A percentile compares a stretch with the other conserved stretches of the same genome.
Conservation (phyloP, 2,797 vertebrate genomes). For the Helostoma temminkii region DNA sequence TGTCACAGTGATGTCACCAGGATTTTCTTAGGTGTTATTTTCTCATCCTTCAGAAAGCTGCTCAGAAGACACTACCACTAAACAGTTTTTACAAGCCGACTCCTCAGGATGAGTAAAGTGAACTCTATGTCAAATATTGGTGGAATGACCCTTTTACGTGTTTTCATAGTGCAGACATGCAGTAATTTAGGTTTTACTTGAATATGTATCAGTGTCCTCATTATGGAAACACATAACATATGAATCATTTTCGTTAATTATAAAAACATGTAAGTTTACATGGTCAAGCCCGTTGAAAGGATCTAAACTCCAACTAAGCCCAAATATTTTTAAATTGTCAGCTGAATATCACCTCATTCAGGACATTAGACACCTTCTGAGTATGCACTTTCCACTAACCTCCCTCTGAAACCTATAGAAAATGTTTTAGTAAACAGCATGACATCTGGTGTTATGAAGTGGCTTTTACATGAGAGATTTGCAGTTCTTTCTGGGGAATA, state of each 20-base stretch:
- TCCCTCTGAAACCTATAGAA: slow-evolving; percentile 24
- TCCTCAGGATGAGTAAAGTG: background rate
- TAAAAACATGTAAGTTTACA: too few relatives aligned
- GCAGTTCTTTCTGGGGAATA: slow-evolving; percentile 60
- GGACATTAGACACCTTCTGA: background rate
- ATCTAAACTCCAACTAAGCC: background rate
- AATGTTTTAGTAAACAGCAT: slow-evolving; percentile 39
- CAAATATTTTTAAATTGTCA: slow-evolving; percentile 8
- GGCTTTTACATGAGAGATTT: slow-evolving; percentile 48
- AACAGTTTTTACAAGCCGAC: background rate
- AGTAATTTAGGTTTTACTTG: too few relatives aligned
- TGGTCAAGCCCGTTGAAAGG: background rate
- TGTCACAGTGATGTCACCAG: slow-evolving; percentile 8
- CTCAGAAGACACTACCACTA: background rate
- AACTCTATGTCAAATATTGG: background rate
- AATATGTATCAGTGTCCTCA: background rate
- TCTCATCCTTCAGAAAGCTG: background rate
- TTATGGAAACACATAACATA: background rate
- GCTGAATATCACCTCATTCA: background rate
- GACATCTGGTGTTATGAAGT: slow-evolving; percentile 69
- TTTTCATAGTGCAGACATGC: background rate
- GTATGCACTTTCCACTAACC: background rate
- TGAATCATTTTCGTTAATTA: background rate
- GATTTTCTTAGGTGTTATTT: background rate
- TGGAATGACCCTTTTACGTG: background rate